Evolutionary conservation across 2,797 vertebrate species (phyloP).

Genomic region (Pantherophis alleghaniensis): DNA sequence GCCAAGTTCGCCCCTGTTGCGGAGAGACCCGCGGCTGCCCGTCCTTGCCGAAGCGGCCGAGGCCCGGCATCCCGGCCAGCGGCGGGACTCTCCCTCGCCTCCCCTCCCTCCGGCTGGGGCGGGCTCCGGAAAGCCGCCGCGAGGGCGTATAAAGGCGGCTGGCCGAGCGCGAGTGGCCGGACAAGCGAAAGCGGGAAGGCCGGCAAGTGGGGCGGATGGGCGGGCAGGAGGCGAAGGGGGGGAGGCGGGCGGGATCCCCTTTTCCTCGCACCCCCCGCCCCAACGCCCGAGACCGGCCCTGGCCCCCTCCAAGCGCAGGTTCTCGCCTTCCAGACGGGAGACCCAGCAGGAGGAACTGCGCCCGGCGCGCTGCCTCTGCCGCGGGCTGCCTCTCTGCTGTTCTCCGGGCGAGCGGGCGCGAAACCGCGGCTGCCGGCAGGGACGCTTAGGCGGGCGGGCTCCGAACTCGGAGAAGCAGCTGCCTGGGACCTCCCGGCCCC

Average conservation of each 20-base stretch:
- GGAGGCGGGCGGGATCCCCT: not conserved
- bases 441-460: not conserved
- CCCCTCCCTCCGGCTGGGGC: not conserved
- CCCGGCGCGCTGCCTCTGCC: not conserved
- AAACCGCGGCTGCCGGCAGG: not conserved
- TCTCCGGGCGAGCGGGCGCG: not conserved
- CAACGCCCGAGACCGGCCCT: not conserved
- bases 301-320: not conserved
- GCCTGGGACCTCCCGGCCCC: not conserved
- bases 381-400: not conserved
- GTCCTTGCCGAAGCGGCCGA: not conserved
- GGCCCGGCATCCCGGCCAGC: not conserved
- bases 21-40: not conserved
- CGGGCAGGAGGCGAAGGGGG: not conserved
- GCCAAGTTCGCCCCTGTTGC: not conserved
- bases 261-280: not conserved
- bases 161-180: not conserved
- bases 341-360: not conserved
- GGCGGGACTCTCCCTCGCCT: not conserved
- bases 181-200: not conserved
- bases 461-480: not conserved
- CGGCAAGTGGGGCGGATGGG: not conserved
- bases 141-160: not conserved
- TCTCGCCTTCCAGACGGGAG: not conserved
- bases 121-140: not conserved